Evolutionary conservation across 2,113 vertebrate species (phyloP).

Genomic region (Caranx melampygus): DNA sequence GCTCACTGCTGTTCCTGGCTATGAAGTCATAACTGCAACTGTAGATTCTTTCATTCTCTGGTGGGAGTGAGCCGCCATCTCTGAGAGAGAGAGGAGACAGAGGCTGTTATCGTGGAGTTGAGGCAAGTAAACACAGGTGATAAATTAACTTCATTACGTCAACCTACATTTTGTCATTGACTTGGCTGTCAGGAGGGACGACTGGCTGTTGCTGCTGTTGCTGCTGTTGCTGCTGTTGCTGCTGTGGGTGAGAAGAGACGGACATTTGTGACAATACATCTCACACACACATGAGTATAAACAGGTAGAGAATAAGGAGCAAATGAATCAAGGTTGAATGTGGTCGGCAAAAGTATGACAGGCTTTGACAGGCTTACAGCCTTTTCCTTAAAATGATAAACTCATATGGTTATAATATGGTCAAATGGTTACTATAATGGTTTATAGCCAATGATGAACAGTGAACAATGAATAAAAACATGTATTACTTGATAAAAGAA

Average conservation of each 20-base stretch:
- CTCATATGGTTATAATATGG: too few relatives aligned
- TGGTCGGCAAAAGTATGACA: neutral
- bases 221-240: conserved; percentile 48
- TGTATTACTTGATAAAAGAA: neutral
- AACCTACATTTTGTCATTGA: conserved; percentile 67
- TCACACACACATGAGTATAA: neutral
- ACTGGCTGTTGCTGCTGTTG: conserved; percentile 33
- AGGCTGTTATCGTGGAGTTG: neutral
- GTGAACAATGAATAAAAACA: too few relatives aligned
- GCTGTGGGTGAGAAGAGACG: conserved; percentile 15
- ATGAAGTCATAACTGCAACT: conserved; percentile 90
- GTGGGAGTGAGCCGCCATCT: conserved; percentile 38
- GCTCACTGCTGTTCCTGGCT: conserved; percentile 90
- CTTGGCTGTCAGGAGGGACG: neutral
- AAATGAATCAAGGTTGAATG: neutral
- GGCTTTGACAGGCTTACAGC: neutral
- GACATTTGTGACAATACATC: neutral
- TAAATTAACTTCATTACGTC: neutral
- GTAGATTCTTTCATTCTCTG: conserved; percentile 75
- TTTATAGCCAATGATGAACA: neutral
- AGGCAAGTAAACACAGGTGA: neutral
- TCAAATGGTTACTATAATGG: too few relatives aligned
- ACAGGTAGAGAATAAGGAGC: neutral
- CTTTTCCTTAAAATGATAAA: too few relatives aligned
- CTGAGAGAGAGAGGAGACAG: conserved; percentile 39